A percentile compares a stretch with the other conserved stretches of the same genome.
phyloP scores from a whole-genome alignment of 2,113 vertebrate genomes.

The Oreocharis arfaki region DNA sequence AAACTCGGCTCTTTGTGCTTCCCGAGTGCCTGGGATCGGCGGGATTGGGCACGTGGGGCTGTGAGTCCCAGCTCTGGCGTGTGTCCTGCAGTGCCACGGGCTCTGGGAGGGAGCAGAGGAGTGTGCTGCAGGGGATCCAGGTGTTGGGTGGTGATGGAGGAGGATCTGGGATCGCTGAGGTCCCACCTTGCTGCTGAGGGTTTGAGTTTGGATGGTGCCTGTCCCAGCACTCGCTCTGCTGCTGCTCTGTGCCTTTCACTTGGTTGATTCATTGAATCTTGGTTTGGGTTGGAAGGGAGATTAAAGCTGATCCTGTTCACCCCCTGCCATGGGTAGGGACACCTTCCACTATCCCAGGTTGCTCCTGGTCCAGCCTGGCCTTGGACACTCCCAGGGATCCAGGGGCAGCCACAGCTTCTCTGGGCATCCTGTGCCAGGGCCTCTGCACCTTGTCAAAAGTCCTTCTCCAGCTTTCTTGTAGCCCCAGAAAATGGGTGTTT shows the following conservation, averaged over 20 bases:
- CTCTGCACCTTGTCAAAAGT: not conserved
- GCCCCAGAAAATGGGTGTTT: not conserved
- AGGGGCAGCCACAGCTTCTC: not conserved
- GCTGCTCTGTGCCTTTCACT: not conserved
- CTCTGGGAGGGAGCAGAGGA: not conserved
- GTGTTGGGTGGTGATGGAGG: accelerated
- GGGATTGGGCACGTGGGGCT: not conserved
- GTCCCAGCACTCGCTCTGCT: not conserved
- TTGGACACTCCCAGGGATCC: not conserved
- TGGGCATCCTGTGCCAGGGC: not conserved
- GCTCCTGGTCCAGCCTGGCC: not conserved
- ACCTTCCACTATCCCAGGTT: accelerated
- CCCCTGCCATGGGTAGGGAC: not conserved
- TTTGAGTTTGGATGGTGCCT: accelerated
- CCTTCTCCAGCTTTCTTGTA: not conserved
- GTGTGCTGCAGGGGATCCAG: accelerated
- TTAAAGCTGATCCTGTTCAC: not conserved
- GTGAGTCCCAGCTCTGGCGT: not conserved
- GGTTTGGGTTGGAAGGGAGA: not conserved
- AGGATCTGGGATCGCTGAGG: accelerated
- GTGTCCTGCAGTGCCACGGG: not conserved
- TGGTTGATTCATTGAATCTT: not conserved
- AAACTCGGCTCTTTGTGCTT: slow-evolving; percentile 15
- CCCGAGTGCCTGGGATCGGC: not conserved
- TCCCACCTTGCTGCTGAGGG: not conserved